Percentiles rank a stretch among this genome's conserved stretches.
Conservation (phyloP, 2,888 invertebrate genomes). For the Drosophila neutralis region DNA sequence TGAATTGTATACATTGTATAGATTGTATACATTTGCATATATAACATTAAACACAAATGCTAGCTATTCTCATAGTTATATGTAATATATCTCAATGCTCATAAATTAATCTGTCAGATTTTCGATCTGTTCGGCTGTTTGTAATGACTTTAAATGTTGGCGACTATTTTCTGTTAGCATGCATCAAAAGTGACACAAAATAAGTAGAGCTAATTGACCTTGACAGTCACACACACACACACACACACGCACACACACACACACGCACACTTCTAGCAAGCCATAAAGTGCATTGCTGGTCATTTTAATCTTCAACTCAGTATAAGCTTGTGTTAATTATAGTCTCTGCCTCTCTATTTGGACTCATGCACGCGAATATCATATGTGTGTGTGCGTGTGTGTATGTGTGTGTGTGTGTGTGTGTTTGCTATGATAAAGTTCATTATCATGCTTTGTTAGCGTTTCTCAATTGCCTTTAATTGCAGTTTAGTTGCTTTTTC, state of each 20-base stretch:
- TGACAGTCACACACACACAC: constrained; percentile 45
- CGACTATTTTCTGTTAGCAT: constrained; percentile 22
- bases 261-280: constrained; percentile 35
- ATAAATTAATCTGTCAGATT: neutral
- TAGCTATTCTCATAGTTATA: neutral
- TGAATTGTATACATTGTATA: neutral
- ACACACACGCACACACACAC: constrained; percentile 19
- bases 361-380: constrained; percentile 8
- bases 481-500: constrained; percentile 26
- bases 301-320: constrained; percentile 61
- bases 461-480: constrained; percentile 66
- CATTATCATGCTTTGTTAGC: constrained; percentile 56
- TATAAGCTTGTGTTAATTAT: constrained; percentile 55
- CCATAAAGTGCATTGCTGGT: constrained; percentile 65
- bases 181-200: constrained; percentile 59
- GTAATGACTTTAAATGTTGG: constrained; percentile 7
- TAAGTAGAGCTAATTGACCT: constrained; percentile 71
- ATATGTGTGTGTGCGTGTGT: neutral
- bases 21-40: neutral
- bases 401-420: neutral
- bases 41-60: neutral
- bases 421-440: constrained; percentile 44
- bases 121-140: constrained; percentile 3
- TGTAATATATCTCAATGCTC: neutral
- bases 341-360: constrained; percentile 31